Conservation (phyloP, 2,113 vertebrate species). For the Tenebrosternarchus preto region DNA sequence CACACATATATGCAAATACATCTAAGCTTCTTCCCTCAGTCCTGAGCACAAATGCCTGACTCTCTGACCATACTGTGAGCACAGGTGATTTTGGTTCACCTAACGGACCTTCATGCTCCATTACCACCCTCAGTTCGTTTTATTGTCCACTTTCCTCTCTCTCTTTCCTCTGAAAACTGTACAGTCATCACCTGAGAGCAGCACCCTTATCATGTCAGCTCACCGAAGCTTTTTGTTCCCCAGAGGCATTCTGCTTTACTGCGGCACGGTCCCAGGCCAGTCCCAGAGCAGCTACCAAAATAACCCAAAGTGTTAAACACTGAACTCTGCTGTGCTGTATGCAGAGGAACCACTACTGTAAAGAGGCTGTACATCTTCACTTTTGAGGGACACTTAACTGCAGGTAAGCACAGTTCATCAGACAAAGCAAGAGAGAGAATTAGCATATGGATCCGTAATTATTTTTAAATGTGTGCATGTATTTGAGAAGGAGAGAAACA, state of each 20-base stretch:
- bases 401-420: not conserved
- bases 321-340: not conserved
- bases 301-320: not conserved
- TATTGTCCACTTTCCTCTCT: not conserved
- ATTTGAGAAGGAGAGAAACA: not conserved
- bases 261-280: no score
- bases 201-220: not conserved
- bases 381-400: not conserved
- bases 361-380: not conserved
- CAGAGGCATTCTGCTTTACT: not conserved
- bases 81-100: no score
- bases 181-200: not conserved
- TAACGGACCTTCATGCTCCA: not conserved
- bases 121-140: not conserved
- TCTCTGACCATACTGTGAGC: not conserved
- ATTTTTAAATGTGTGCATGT: not conserved
- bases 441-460: not conserved
- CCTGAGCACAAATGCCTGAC: not conserved
- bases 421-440: not conserved
- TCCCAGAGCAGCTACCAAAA: not conserved
- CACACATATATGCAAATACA: constrained; percentile 24
- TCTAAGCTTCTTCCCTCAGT: constrained; percentile 31
- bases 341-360: not conserved
- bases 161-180: not conserved
- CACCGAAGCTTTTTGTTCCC: not conserved